Base-by-base conservation (phyloP, 2,888 invertebrate species). In the Incurvaria masculella region DNA sequence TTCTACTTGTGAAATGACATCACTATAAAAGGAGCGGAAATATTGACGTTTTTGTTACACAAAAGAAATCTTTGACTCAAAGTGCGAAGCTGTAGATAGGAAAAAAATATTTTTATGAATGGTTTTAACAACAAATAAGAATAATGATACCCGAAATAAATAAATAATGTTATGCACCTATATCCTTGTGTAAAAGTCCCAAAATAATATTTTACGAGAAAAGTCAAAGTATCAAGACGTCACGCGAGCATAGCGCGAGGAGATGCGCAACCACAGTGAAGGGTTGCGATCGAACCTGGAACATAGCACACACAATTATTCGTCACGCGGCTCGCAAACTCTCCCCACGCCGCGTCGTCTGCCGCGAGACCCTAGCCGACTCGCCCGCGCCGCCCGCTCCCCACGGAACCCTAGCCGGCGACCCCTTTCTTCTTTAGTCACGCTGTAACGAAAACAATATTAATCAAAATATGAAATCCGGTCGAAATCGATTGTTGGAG, bases 201-300 rank as follows among this genome's bases (percentile, higher is more conserved):
- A n/a, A n/a, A n/a, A n/a, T n/a, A n/a, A n/a, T n/a, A n/a, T n/a
- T n/a, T n/a, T n/a, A n/a, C n/a, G n/a, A n/a, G n/a, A n/a, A n/a
- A n/a, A n/a, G n/a, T 27, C 16, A 44, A 61, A 66, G 56, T 57
- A 65, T 61, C 68, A 68, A 67, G 20, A 52, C 26, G n/a, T n/a
- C 1, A 1, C 0, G 44, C 1, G 1, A 1, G 45, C 55, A 18
- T 17, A 33, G 44, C 57, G 54, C 17, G 51, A 56, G 61, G 62
- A 69, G 69, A 70, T 61, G 60, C 51, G 61, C 62, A 62, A 66
- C 69, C 71, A 55, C 72, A 68, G 69, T 38, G 70, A 73, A 73
- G 74, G 74, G 74, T 75, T 75, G 72, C 72, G 68, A n/a, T n/a
- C n/a, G n/a, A 33, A 33, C 33, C 33, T 33, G 33, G 33, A 14